Evolutionary conservation across 2,888 invertebrate species (phyloP).

Genomic region (Phasia obesa): DNA sequence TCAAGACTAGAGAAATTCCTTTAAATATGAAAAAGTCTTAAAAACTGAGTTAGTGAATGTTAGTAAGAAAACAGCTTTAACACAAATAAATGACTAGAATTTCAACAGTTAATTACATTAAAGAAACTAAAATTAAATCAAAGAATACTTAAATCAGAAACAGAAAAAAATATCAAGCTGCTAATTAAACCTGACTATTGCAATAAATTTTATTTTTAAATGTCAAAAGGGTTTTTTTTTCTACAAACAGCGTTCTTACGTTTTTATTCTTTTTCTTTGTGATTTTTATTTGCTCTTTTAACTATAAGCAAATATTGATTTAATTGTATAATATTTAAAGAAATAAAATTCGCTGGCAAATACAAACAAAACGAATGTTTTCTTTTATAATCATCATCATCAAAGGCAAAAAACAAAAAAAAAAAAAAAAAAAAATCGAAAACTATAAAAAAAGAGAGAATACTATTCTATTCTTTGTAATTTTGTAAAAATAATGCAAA

Average conservation of each 20-base stretch:
- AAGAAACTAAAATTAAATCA: neutral
- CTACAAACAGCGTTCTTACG: neutral
- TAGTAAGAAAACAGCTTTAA: neutral
- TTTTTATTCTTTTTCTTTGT: neutral
- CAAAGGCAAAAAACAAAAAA: slow-evolving; percentile 30
- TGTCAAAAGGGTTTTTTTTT: slow-evolving; percentile 48
- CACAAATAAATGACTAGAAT: neutral
- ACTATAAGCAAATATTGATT: slow-evolving; percentile 57
- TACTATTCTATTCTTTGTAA: slow-evolving; percentile 8
- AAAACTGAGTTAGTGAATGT: neutral
- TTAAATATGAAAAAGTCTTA: neutral
- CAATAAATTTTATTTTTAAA: slow-evolving; percentile 63
- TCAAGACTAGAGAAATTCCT: neutral
- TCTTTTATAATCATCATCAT: slow-evolving; percentile 21
- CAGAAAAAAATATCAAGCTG: too few relatives aligned
- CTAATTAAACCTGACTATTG: slow-evolving; percentile 41
- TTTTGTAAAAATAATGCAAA: slow-evolving; percentile 18
- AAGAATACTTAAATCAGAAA: neutral
- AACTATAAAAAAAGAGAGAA: slow-evolving; percentile 1
- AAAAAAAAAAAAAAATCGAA: too few relatives aligned
- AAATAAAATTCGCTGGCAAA: slow-evolving; percentile 18
- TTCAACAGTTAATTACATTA: neutral
- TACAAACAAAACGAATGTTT: slow-evolving; percentile 13
- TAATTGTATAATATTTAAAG: slow-evolving; percentile 51
- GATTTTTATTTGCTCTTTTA: slow-evolving; percentile 39